Percentiles rank a stretch among this genome's conserved stretches.
Conservation (phyloP, 2,113 vertebrate genomes). For the Silurus meridionalis region DNA sequence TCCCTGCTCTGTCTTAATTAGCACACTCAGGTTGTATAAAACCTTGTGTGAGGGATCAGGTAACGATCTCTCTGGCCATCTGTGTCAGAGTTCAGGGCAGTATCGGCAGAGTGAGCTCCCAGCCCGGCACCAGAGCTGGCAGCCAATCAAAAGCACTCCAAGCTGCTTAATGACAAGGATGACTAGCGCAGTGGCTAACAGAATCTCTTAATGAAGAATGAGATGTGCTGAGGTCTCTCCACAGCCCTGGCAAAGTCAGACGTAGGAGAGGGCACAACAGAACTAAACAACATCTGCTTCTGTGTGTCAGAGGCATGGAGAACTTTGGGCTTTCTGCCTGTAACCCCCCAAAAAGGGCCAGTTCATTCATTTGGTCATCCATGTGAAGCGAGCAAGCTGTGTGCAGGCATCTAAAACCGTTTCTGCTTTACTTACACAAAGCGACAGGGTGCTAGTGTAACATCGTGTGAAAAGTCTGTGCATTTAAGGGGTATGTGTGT, state of each 20-base stretch:
- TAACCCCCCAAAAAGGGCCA: slow-evolving; percentile 39
- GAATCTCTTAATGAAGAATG: slow-evolving; percentile 42
- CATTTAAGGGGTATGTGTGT: neutral
- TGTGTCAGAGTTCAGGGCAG: slow-evolving; percentile 49
- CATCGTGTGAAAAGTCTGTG: slow-evolving; percentile 18
- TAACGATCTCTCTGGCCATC: slow-evolving; percentile 37
- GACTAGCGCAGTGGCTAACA: slow-evolving; percentile 27
- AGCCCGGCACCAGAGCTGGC: slow-evolving; percentile 24
- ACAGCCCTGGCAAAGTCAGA: slow-evolving; percentile 46
- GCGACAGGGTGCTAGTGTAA: slow-evolving; percentile 23
- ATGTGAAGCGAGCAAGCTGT: slow-evolving; percentile 48
- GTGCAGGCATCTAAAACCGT: slow-evolving; percentile 41
- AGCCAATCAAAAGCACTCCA: slow-evolving; percentile 49
- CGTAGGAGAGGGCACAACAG: slow-evolving; percentile 41
- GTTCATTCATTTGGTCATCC: slow-evolving; percentile 47
- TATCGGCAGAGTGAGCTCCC: slow-evolving; percentile 48
- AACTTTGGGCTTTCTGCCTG: slow-evolving; percentile 31
- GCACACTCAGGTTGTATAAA: slow-evolving; percentile 17
- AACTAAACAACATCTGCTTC: slow-evolving; percentile 50
- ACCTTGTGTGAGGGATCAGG: slow-evolving; percentile 31
- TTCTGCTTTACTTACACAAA: slow-evolving; percentile 39
- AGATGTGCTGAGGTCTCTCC: slow-evolving; percentile 8
- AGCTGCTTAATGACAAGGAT: slow-evolving; percentile 40
- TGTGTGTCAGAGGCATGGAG: slow-evolving; percentile 7
- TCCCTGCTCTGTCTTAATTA: slow-evolving; percentile 14